A percentile compares a stretch with the other conserved stretches of the same genome.
phyloP scores from a whole-genome alignment of 2,113 vertebrate species.

The Phylloscopus whistleri region DNA sequence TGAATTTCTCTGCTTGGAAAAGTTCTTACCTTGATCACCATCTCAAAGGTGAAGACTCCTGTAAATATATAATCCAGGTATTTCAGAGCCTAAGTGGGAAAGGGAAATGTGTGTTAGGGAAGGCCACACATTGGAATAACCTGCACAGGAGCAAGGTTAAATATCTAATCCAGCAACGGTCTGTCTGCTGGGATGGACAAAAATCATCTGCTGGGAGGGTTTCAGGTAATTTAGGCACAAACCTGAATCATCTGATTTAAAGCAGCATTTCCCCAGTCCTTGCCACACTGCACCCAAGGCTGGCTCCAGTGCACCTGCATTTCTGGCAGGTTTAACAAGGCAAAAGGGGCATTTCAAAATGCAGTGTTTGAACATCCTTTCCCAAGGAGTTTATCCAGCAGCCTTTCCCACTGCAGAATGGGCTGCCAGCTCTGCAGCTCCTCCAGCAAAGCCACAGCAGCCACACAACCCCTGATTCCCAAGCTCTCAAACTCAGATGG shows the following conservation, averaged over 20 bases:
- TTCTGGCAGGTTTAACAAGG: background rate
- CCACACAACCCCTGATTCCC: background rate
- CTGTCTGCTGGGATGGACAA: background rate
- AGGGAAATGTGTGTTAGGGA: background rate
- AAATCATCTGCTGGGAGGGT: background rate
- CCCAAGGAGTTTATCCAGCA: background rate
- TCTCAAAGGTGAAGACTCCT: slow-evolving; percentile 97
- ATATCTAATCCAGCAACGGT: background rate
- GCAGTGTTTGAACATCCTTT: background rate
- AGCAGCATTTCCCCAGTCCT: background rate
- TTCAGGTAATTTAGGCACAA: background rate
- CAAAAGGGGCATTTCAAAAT: background rate
- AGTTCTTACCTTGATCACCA: slow-evolving; percentile 94
- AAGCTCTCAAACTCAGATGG: background rate
- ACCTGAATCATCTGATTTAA: background rate
- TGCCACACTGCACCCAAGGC: background rate
- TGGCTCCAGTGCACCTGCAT: background rate
- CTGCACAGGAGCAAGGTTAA: background rate
- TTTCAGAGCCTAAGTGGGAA: slow-evolving; percentile 83
- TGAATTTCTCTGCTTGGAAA: background rate
- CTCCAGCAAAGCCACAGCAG: background rate
- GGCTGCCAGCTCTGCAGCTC: background rate
- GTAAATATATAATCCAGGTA: slow-evolving; percentile 98
- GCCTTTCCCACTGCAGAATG: background rate
- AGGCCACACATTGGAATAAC: background rate